These are phyloP conservation scores for Spicauda simplicius DNA, from an alignment of 2,888 invertebrate species.

Conservation along the genomic window DNA sequence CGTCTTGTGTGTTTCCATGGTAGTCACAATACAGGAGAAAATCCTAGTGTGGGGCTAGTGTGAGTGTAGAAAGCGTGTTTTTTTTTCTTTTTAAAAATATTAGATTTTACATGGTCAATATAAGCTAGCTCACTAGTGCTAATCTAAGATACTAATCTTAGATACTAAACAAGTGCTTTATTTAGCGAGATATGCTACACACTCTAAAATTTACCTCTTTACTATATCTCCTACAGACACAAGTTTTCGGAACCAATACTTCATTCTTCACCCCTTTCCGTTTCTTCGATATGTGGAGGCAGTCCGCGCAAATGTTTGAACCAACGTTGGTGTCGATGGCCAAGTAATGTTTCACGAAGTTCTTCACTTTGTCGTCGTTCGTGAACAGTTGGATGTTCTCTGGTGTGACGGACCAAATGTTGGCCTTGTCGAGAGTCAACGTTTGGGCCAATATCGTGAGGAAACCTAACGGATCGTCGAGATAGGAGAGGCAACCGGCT, in stretches of 20 bases:
- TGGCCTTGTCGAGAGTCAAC: slow-evolving; percentile 89
- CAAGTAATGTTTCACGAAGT: slow-evolving; percentile 89
- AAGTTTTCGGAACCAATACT: slow-evolving; percentile 52
- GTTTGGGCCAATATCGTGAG: slow-evolving; percentile 91
- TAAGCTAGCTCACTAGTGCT: no score
- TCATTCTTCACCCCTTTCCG: slow-evolving; percentile 54
- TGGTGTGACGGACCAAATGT: slow-evolving; percentile 88
- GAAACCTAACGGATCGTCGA: slow-evolving; percentile 93
- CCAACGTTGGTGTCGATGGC: slow-evolving; percentile 48
- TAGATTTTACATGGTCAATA: no score
- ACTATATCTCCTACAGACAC: slow-evolving; percentile 63
- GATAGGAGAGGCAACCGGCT: slow-evolving; percentile 94
- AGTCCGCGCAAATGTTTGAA: slow-evolving; percentile 56
- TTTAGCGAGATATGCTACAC: no score
- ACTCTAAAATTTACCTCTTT: no score
- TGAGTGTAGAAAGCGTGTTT: no score
- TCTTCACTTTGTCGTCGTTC: slow-evolving; percentile 88
- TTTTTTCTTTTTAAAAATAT: no score
- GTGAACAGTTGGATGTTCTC: slow-evolving; percentile 90
- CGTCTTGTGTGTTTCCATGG: no score
- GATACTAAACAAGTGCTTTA: no score
- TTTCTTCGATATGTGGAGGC: slow-evolving; percentile 51
- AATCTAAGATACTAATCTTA: no score
- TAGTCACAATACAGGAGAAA: no score
- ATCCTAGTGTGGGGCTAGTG: no score